phyloP scores from a whole-genome alignment of 2,113 vertebrate species.

The Hyla sarda region DNA sequence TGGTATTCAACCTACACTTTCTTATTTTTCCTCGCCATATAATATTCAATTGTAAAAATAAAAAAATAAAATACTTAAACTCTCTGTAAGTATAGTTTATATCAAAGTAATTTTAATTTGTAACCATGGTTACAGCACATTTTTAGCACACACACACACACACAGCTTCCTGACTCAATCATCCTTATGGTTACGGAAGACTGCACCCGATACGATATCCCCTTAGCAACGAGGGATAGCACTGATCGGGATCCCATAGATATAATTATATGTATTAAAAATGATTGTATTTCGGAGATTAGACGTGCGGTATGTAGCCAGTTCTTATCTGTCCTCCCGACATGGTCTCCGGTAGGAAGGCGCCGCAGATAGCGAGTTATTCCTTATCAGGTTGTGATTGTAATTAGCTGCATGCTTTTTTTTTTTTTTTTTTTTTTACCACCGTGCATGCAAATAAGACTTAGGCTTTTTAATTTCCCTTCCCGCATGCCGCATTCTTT shows the following conservation, averaged over 20 bases:
- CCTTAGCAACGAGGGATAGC: neutral
- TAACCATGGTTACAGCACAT: neutral
- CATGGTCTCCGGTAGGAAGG: conserved; percentile 7
- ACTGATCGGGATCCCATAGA: neutral
- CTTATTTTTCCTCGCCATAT: neutral
- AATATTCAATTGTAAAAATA: neutral
- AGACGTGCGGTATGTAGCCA: neutral
- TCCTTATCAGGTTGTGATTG: conserved; percentile 32
- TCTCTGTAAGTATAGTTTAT: neutral
- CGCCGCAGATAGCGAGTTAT: conserved; percentile 41
- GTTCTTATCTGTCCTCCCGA: conserved; percentile 24
- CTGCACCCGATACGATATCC: neutral
- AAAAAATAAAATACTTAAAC: no score
- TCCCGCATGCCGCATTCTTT: conserved; percentile 51
- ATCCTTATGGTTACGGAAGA: neutral
- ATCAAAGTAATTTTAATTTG: neutral
- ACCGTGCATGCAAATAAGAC: conserved; percentile 52
- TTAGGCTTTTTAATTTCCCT: conserved; percentile 48
- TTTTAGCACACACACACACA: no score
- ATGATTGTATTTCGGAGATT: neutral
- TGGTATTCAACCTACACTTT: neutral
- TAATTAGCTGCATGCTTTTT: conserved; percentile 44
- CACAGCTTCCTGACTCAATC: neutral
- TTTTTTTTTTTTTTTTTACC: neutral
- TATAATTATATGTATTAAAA: neutral